Conservation (phyloP, 1,140 invertebrate species). For the Lineus longissimus region DNA sequence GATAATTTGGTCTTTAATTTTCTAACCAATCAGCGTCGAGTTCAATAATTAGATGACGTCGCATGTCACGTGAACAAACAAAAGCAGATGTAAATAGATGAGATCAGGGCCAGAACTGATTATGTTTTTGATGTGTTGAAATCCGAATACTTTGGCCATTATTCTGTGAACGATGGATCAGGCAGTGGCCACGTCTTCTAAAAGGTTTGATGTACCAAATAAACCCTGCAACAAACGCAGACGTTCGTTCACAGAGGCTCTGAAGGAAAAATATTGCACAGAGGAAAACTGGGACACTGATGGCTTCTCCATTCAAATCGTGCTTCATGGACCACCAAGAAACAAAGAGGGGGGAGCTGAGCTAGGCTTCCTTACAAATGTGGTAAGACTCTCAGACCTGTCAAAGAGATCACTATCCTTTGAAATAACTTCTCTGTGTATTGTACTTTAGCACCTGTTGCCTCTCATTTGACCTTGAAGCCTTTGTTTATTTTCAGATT, state of each 20-base stretch:
- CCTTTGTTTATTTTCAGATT: too few species aligned
- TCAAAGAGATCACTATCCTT: neutral
- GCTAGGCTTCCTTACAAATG: conserved; percentile 32
- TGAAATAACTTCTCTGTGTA: neutral
- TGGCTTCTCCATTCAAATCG: conserved; percentile 27
- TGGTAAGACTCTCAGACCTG: conserved; percentile 32
- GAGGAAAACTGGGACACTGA: conserved; percentile 18
- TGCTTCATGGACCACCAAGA: conserved; percentile 26
- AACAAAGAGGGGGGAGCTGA: conserved; percentile 29
- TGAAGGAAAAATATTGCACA: conserved; percentile 36
- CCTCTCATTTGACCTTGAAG: neutral
- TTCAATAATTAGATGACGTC: neutral
- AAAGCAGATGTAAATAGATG: conserved; percentile 1
- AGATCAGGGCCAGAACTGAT: neutral
- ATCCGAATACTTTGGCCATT: too few species aligned
- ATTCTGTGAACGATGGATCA: too few species aligned
- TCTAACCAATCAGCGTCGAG: neutral
- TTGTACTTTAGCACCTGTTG: neutral
- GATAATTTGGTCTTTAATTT: neutral
- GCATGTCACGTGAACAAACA: conserved; percentile 4
- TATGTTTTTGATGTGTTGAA: too few species aligned
- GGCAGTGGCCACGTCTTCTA: too few species aligned
- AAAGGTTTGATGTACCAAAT: too few species aligned
- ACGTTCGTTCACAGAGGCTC: conserved; percentile 35
- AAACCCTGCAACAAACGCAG: neutral